A percentile compares a stretch with the other conserved stretches of the same genome.
Conservation (phyloP, 2,797 vertebrate species). For the Anguilla obscura region DNA sequence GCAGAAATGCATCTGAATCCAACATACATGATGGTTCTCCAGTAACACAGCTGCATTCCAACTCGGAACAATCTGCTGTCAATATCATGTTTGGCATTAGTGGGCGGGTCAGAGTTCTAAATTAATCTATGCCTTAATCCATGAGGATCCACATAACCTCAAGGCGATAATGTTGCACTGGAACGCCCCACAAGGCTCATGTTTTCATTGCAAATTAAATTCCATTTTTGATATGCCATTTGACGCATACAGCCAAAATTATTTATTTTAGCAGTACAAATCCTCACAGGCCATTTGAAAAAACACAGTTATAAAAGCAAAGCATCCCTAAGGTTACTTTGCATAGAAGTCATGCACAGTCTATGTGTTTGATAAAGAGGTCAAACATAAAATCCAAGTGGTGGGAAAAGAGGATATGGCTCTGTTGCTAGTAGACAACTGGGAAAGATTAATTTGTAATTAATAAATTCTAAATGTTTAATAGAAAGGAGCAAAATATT, state of each 20-base stretch:
- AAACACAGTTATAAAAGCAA: not conserved
- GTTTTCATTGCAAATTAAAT: not conserved
- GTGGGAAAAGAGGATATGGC: not conserved
- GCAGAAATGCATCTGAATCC: not conserved
- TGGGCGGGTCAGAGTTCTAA: conserved; percentile 7
- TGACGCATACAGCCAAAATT: not conserved
- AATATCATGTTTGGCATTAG: conserved; percentile 15
- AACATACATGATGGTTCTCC: not conserved
- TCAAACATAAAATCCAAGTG: conserved; percentile 21
- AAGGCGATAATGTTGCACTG: conserved; percentile 14
- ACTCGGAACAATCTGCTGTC: conserved; percentile 14
- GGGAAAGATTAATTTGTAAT: not conserved
- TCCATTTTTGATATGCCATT: not conserved
- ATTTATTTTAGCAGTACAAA: not conserved
- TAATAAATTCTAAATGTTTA: conserved; percentile 1
- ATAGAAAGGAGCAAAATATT: not conserved
- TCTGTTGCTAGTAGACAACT: conserved; percentile 25
- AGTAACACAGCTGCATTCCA: not conserved
- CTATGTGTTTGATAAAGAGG: conserved; percentile 30
- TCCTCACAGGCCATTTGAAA: not conserved
- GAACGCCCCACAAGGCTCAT: not conserved
- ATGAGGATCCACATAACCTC: not conserved
- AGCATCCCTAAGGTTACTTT: not conserved
- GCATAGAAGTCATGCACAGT: not conserved
- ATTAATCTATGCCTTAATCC: conserved; percentile 26